Base-by-base conservation (phyloP, 2,797 vertebrate genomes). In the Tenualosa ilisha region DNA sequence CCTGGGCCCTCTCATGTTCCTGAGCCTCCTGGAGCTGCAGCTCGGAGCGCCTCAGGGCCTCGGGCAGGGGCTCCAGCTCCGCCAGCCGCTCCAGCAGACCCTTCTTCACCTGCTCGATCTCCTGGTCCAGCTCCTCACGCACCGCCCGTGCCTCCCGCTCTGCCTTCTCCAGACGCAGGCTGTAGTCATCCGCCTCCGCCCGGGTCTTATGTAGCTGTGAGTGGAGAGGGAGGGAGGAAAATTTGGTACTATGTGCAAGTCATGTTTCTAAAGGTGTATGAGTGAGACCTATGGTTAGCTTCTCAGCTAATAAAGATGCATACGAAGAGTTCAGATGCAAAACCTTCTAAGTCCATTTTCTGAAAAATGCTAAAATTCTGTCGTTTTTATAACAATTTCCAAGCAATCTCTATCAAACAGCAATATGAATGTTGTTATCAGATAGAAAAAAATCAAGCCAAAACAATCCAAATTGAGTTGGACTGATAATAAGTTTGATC, bases 21-120 rank as follows among this genome's bases (percentile, higher is more conserved):
- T 96, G 96, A 84, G 96, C 96, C 83, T 98, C 96, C 65, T 96
- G 96, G 85, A 99, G 92, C 86, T 95, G 95, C 0, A 94, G 89
- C 89, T 98, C 96, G 0, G 94, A 94, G 43, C 93, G 91, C 83
- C 93, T 96, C 11, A 99, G 88, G 56, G 96, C 94, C 85, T 98
- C 97, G 0, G 98, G 97, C 20, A 99, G 95, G 63, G 96, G 95
- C 86, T 99, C 96, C 82, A 99, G 93, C 86, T 98, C 96, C 0
- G 94, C 88, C 88, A 98, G 91, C 31, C 94, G 95, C 12, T 81
- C 92, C 89, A 96, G 94, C 87, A 98, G 95, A 87, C 96, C 94
- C 79, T 90, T 90, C 83, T 96, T 95, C 3, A 97, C 97, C 93
- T 90, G 89, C 84, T 97, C 95, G 0, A 97, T 89, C 90, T 97